Evolutionary conservation across 2,797 vertebrate species (phyloP), one percentile per base, ranked within the genome.

Genomic region (Hydrocynus forskahlii): DNA sequence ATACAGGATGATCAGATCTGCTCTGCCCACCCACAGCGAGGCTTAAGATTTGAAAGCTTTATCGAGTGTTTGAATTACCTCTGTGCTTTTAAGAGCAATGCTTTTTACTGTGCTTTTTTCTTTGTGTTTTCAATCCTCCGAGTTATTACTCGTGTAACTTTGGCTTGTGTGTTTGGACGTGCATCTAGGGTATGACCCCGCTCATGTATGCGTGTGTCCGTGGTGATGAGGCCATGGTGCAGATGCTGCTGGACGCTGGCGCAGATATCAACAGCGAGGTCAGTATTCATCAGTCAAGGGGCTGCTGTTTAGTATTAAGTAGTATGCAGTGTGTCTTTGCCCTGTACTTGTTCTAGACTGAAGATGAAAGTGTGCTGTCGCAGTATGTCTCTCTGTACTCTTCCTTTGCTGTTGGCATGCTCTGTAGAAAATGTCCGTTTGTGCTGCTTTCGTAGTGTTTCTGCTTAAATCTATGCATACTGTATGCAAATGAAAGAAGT

Each of bases 211-310:
- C 91, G 0, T 91, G 90, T 14, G 90, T 89, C 17, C 88, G 87
- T 25, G 91, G 91, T 25, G 91, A 92, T 1, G 90, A 92, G 50
- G 90, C 91, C 73, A 92, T 92, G 91, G 91, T 90, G 10, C 90
- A 92, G 80, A 89, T 90, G 85, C 86, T 92, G 66, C 81, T 92
- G 87, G 90, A 90, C 0, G 86, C 90, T 5, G 91, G 91, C 21
- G 91, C 91, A 0, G 89, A 88, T 82, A 88, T 92, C 71, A 90
- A 92, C 80, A 89, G 89, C 23, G 88, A 91, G 90, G 91, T 92
- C 81, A 87, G 89, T 88, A 80, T 52, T 29, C 23, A 74, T 17
- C 57, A 54, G 43, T 17, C 5, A 35, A 3, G 17, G 29, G 45
- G n/a, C 19, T 7, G 4, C 1, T 19, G 17, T 19, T 38, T 16